Base-by-base conservation (phyloP, 1,140 invertebrate species). In the Scaptomyza montana region DNA sequence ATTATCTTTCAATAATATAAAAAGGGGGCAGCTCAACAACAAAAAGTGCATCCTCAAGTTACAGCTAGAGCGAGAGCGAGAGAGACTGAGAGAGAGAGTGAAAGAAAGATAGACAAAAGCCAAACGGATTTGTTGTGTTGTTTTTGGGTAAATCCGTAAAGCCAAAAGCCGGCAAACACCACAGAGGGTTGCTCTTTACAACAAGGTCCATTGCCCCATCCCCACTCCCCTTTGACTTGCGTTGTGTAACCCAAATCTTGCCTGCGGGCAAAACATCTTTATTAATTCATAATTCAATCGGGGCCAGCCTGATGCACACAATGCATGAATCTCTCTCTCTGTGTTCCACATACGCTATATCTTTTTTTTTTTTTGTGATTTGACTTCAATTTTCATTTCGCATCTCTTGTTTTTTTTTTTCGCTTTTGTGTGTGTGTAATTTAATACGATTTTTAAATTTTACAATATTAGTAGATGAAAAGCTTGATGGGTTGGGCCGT, bases 241-340 rank as follows among this genome's bases (percentile, higher is more conserved):
- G n/a, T 76, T 63, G 71, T 72, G 86, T 90, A 89, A 90, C 86
- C 86, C 75, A 89, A 89, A 90, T 90, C 86, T 89, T 45, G 80
- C 86, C 86, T 90, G 86, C 86, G 86, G 86, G 86, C 86, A 80
- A 72, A 71, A 90, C 75, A 89, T 90, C 78, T 89, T 86, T 89
- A 89, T 89, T 89, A 89, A 89, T 89, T 89, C 86, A 89, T 89
- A 89, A 89, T 86, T 90, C 78, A 89, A 89, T 90, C 74, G 73
- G 72, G 65, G 78, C 68, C 62, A 36, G 64, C 71, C 30, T 5
- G 30, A 47, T 39, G 36, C 47, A 75, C 49, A 75, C 43, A 55
- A 54, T 60, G 49, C 54, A 74, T 57, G 62, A 66, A 25, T 25
- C 21, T 25, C 21, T 25, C 21, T 25, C 21, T 25, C 21, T 25